Percentiles rank a stretch among this genome's conserved stretches.
Conservation (phyloP, 2,797 vertebrate genomes). For the Thaleichthys pacificus region DNA sequence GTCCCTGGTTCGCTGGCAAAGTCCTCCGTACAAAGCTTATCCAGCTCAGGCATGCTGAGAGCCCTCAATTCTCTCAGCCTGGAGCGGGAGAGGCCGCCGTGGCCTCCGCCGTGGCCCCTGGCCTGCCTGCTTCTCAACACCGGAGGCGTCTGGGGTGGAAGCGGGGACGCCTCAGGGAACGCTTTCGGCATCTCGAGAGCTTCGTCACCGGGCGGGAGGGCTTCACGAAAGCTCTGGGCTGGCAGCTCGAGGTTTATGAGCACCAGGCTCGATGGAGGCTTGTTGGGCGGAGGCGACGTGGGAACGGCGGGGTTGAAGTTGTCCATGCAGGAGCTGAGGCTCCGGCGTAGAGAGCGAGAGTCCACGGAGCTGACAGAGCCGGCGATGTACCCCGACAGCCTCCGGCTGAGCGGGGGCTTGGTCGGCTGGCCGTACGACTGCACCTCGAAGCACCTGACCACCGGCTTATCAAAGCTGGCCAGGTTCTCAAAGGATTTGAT, state of each 20-base stretch:
- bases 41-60: conserved; percentile 91
- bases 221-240: conserved; percentile 27
- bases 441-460: conserved; percentile 75
- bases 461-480: conserved; percentile 83
- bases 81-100: conserved; percentile 67
- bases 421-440: conserved; percentile 68
- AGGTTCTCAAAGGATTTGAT: conserved; percentile 97
- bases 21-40: conserved; percentile 83
- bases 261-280: conserved; percentile 50
- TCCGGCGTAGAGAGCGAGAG: conserved; percentile 67
- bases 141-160: conserved; percentile 52
- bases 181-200: conserved; percentile 16
- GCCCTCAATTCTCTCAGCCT: conserved; percentile 86
- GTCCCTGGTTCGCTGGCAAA: conserved; percentile 54
- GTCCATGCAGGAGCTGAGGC: conserved; percentile 80
- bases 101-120: conserved; percentile 60
- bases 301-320: conserved; percentile 57
- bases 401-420: conserved; percentile 77
- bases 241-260: conserved; percentile 48
- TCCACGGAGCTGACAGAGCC: conserved; percentile 58
- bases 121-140: conserved; percentile 69
- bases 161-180: conserved; percentile 16
- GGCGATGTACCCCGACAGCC: conserved; percentile 75
- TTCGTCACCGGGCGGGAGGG: conserved; percentile 16
- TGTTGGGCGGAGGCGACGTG: conserved; percentile 53